Conservation (phyloP, 1,140 invertebrate species). For the Subanguina moxae region DNA sequence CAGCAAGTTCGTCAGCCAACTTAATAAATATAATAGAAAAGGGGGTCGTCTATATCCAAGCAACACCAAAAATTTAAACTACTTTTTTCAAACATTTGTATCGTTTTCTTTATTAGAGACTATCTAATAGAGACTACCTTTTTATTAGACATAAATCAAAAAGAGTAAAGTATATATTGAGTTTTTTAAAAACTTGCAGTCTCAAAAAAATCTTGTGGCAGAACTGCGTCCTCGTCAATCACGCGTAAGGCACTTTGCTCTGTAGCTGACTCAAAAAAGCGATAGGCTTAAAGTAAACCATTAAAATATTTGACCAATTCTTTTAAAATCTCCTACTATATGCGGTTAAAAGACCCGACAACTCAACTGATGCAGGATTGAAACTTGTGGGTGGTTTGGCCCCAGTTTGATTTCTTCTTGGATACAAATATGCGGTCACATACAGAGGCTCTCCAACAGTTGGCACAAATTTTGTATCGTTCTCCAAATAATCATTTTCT, state of each 20-base stretch:
- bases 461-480: not conserved
- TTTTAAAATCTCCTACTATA: constrained; percentile 53
- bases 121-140: no score
- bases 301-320: no score
- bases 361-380: constrained; percentile 54
- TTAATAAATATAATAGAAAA: not conserved
- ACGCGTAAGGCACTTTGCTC: constrained; percentile 16
- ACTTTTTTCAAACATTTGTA: no score
- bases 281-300: constrained; percentile 17
- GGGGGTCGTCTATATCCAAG: no score
- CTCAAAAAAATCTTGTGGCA: constrained; percentile 8
- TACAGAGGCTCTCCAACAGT: constrained; percentile 25
- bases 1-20: not conserved
- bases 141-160: no score
- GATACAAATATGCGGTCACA: constrained; percentile 58
- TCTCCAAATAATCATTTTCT: constrained; percentile 19
- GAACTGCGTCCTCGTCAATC: constrained; percentile 15
- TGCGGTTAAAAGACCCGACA: constrained; percentile 54
- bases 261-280: constrained; percentile 19
- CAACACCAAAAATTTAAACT: no score
- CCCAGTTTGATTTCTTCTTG: constrained; percentile 43
- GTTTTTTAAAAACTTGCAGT: constrained; percentile 10
- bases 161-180: not conserved
- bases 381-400: constrained; percentile 54
- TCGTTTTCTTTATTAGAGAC: no score